Evolutionary conservation across 2,113 vertebrate genomes (phyloP), one percentile per base, ranked within the genome.

Genomic region (Leucosticte australis): DNA sequence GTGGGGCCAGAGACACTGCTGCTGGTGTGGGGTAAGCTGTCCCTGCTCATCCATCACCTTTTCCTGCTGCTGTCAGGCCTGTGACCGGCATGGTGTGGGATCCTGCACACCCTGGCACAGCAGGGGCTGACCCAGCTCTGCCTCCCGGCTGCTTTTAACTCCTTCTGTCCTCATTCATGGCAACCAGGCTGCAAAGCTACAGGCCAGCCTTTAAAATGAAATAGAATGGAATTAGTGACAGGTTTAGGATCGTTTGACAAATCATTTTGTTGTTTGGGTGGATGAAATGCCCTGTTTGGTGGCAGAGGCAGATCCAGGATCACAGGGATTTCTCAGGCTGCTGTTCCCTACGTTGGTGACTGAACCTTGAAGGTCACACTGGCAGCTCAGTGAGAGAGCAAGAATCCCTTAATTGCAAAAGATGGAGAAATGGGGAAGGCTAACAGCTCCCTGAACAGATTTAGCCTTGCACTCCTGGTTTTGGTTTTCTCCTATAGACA

Each of bases 141-240:
- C 78, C 57, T 23, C 22, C 19, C 24, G 2, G 31, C 24, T 44
- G 13, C 59, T 8, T 78, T 50, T 41, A 63, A 70, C 55, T 63
- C 87, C 35, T 31, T 0, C 33, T 37, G 30, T 14, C 75, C 79
- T 33, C 20, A 9, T 9, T 33, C 8, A 0, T 12, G 35, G 19
- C 26, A 39, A 2, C 30, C 14, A 56, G 60, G 2, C 64, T 55
- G 71, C 13, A 24, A 1, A 28, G 13, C 39, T 42, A 2, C 35
- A 44, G 39, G 10, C 46, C 30, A 15, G 10, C 20, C 1, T 27
- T 37, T 24, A 0, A 11, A 42, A 37, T 4, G 12, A 35, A 26
- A 13, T 23, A 3, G 0, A 2, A 0, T 7, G 33, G 24, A 16
- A 33, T 53, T 49, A 8, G 18, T 7, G 53, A 9, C 28, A 28